A percentile compares a stretch with the other conserved stretches of the same genome.
Evolutionary conservation across 2,113 vertebrate species (phyloP).

Genomic region (Xiphias gladius): DNA sequence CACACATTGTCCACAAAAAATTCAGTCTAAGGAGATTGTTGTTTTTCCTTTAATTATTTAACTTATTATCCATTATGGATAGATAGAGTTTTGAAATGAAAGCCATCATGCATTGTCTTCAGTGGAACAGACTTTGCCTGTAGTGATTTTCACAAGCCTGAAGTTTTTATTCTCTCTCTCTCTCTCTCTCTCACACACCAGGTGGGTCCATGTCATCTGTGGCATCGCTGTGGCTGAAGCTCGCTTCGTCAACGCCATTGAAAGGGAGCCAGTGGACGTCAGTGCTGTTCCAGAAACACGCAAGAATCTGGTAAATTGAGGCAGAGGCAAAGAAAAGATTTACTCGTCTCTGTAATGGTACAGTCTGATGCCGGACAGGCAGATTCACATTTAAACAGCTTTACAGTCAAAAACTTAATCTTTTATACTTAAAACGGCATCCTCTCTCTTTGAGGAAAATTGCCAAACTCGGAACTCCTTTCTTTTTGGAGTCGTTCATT

Average conservation of each 20-base stretch:
- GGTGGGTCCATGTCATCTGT: constrained; percentile 97
- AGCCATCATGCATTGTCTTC: background rate
- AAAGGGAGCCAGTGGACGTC: constrained; percentile 94
- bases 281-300: constrained; percentile 91
- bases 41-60: too few species aligned
- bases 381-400: background rate
- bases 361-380: background rate
- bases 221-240: constrained; percentile 94
- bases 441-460: background rate
- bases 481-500: background rate
- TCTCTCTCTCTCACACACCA: constrained; percentile 61
- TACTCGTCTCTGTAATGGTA: background rate
- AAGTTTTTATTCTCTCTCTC: background rate
- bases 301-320: constrained; percentile 90
- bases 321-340: background rate
- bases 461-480: background rate
- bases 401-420: background rate
- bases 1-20: too few species aligned
- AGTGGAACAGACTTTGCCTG: background rate
- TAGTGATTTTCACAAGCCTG: background rate
- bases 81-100: too few species aligned
- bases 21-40: too few species aligned
- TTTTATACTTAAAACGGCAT: too few species aligned
- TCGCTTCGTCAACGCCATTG: constrained; percentile 90
- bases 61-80: too few species aligned